Evolutionary conservation across 2,888 invertebrate genomes (phyloP).

Genomic region (Chalcis sispes): DNA sequence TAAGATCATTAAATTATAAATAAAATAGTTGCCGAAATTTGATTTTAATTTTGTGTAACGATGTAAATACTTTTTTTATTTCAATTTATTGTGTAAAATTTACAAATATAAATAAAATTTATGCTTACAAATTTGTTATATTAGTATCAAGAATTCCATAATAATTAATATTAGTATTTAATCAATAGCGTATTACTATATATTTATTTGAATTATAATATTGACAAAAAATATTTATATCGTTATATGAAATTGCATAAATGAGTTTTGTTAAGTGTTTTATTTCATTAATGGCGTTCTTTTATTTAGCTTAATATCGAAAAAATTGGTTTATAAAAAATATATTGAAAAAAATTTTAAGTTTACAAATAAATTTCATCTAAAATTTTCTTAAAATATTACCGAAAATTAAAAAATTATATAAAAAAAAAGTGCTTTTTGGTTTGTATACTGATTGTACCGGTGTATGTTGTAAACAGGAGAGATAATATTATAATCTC

Average conservation of each 20-base stretch:
- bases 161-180: constrained; percentile 1
- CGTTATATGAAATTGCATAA: constrained; percentile 18
- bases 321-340: constrained; percentile 15
- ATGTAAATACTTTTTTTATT: constrained; percentile 13
- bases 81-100: background rate
- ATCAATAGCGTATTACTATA: constrained; percentile 4
- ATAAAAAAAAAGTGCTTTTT: constrained; percentile 33
- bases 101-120: background rate
- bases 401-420: constrained; percentile 11
- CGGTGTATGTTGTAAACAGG: constrained; percentile 21
- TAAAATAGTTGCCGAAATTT: constrained; percentile 26
- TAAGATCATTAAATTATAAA: no score
- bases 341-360: background rate
- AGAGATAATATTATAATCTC: constrained; percentile 42
- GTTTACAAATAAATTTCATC: background rate
- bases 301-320: constrained; percentile 19
- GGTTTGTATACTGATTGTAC: constrained; percentile 39
- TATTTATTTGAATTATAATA: background rate
- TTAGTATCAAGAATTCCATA: background rate
- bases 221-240: constrained; percentile 21
- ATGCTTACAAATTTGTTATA: background rate
- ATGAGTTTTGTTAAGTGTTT: constrained; percentile 7
- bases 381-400: constrained; percentile 15
- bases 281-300: background rate
- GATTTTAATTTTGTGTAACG: constrained; percentile 5